phyloP scores from a whole-genome alignment of 2,797 vertebrate species.

The Amphiprion clarkii region DNA sequence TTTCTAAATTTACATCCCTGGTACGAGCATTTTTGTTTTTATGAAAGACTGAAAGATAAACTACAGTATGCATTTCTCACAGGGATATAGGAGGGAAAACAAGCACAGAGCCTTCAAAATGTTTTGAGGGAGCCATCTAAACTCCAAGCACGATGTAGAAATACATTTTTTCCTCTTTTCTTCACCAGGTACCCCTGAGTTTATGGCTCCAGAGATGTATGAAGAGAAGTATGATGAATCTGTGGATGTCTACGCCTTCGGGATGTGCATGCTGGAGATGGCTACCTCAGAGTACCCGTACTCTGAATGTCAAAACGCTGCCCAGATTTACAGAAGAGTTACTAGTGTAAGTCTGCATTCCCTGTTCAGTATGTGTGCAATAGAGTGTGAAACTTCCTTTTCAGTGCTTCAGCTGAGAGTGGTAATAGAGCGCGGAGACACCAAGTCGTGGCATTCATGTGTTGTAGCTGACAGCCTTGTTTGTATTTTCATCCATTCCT shows the following conservation, averaged over 20 bases:
- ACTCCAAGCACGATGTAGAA: neutral
- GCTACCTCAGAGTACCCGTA: constrained; percentile 99
- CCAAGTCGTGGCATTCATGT: constrained; percentile 82
- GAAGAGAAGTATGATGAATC: constrained; percentile 99
- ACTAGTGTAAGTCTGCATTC: constrained; percentile 88
- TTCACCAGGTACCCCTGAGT: constrained; percentile 90
- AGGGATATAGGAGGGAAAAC: neutral
- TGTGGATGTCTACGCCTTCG: constrained; percentile 99
- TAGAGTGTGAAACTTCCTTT: constrained; percentile 84
- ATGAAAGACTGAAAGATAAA: neutral
- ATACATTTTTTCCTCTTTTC: neutral
- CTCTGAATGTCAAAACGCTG: constrained; percentile 99
- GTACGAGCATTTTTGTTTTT: neutral
- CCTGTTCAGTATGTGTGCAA: neutral
- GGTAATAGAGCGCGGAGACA: constrained; percentile 82
- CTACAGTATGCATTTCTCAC: constrained; percentile 1
- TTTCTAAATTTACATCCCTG: too few species aligned
- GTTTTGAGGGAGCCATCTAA: constrained; percentile 78
- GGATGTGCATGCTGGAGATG: constrained; percentile 99
- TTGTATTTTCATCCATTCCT: constrained; percentile 22
- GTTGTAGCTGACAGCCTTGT: constrained; percentile 3
- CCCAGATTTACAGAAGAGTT: constrained; percentile 98
- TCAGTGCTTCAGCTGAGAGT: constrained; percentile 81
- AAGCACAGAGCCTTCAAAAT: constrained; percentile 37
- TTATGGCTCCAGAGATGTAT: constrained; percentile 99